Conservation (phyloP, 1,140 invertebrate genomes). For the Leptinotarsa texana region DNA sequence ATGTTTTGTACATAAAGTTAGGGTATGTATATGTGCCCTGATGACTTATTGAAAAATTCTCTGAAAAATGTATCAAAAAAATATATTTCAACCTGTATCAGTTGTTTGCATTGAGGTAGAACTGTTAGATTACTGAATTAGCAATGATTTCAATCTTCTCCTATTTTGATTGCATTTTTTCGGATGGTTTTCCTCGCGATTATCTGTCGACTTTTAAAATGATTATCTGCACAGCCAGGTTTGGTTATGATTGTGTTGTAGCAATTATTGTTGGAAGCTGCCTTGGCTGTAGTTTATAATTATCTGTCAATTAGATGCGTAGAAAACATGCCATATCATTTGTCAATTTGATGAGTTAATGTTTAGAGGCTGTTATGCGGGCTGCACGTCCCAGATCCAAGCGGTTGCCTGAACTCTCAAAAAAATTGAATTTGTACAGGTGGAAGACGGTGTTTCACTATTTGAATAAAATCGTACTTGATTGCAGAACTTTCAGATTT, state of each 20-base stretch:
- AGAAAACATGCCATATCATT: slow-evolving; percentile 54
- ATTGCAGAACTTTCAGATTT: too few species aligned
- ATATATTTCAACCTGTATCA: neutral
- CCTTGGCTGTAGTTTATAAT: slow-evolving; percentile 49
- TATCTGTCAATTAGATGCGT: slow-evolving; percentile 55
- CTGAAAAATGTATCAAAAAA: neutral
- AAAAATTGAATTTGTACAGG: too few species aligned
- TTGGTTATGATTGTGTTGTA: slow-evolving; percentile 52
- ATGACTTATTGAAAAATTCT: too few species aligned
- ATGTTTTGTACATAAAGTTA: too few species aligned
- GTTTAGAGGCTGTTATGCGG: slow-evolving; percentile 52
- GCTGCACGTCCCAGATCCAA: slow-evolving; percentile 29
- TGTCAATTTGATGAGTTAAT: slow-evolving; percentile 54
- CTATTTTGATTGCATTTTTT: neutral
- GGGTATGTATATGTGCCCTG: too few species aligned
- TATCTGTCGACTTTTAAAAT: neutral
- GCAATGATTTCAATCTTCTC: neutral
- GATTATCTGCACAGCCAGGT: slow-evolving; percentile 38
- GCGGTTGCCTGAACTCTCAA: neutral
- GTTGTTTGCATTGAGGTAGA: neutral
- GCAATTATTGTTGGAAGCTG: slow-evolving; percentile 47
- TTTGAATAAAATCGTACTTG: too few species aligned
- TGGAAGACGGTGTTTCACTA: too few species aligned
- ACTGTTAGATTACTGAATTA: neutral
- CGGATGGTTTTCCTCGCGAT: neutral